A percentile compares a stretch with the other conserved stretches of the same genome.
These are phyloP conservation scores for Brachionus paranguensis DNA, from an alignment of 1,140 invertebrate genomes.

Conservation along the genomic window DNA sequence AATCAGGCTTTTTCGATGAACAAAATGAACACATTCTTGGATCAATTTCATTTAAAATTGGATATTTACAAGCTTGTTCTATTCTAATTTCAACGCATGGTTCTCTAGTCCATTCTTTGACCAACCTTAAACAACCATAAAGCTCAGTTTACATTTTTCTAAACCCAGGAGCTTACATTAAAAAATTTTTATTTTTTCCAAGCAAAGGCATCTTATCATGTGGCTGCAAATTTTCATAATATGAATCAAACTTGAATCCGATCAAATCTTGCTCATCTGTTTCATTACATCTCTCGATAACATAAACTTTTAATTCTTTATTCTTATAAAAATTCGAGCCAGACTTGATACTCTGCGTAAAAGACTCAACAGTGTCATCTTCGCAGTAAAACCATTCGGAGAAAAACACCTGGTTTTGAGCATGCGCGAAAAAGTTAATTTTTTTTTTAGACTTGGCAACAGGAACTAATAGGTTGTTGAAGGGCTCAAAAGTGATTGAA, in stretches of 20 bases:
- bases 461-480: conserved; percentile 63
- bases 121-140: background rate
- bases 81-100: background rate
- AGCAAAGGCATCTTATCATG: background rate
- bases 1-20: background rate
- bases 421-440: background rate
- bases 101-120: background rate
- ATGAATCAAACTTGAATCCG: background rate
- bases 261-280: background rate
- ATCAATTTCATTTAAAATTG: background rate
- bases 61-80: conserved; percentile 31
- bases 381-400: background rate
- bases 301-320: background rate
- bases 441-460: conserved; percentile 57
- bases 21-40: background rate
- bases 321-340: background rate
- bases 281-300: background rate
- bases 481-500: conserved; percentile 65
- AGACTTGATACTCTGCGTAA: background rate
- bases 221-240: background rate
- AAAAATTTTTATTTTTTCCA: background rate
- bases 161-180: background rate
- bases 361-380: background rate
- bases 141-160: background rate
- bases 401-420: background rate